These are phyloP conservation scores for Drosophila helvetica DNA, from an alignment of 2,888 invertebrate genomes.

Conservation along the genomic window DNA sequence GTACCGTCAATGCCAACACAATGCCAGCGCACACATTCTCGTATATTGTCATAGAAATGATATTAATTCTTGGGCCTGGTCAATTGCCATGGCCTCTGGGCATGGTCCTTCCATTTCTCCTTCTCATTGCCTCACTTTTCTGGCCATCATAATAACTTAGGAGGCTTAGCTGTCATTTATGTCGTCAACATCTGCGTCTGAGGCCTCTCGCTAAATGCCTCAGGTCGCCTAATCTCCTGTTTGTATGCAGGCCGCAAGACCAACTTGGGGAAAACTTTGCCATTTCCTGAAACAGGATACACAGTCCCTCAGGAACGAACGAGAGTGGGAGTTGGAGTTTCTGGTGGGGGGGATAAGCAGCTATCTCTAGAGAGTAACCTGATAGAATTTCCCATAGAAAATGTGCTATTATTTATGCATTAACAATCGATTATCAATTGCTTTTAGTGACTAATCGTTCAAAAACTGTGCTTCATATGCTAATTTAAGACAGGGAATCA, in stretches of 20 bases:
- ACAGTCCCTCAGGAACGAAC: neutral
- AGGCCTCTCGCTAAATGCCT: slow-evolving; percentile 42
- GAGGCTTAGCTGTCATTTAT: slow-evolving; percentile 43
- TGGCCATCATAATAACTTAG: slow-evolving; percentile 28
- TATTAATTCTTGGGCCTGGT: slow-evolving; percentile 33
- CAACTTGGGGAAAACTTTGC: slow-evolving; percentile 23
- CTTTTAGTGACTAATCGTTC: neutral
- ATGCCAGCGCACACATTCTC: slow-evolving; percentile 7
- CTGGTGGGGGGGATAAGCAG: neutral
- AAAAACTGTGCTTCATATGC: slow-evolving; percentile 14
- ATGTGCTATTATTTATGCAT: slow-evolving; percentile 12
- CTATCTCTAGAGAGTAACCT: neutral
- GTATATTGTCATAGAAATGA: neutral
- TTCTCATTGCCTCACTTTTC: neutral
- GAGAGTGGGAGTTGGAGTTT: neutral
- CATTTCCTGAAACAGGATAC: neutral
- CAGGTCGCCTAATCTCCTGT: slow-evolving; percentile 63
- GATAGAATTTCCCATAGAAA: slow-evolving; percentile 12
- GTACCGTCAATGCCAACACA: slow-evolving; percentile 38
- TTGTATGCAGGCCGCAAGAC: slow-evolving; percentile 64
- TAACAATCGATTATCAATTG: slow-evolving; percentile 29
- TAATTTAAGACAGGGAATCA: slow-evolving; percentile 41
- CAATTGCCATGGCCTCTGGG: slow-evolving; percentile 34
- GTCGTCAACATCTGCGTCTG: slow-evolving; percentile 39
- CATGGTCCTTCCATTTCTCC: neutral